Conservation (phyloP, 1,140 invertebrate species). For the Bombus picipes region DNA sequence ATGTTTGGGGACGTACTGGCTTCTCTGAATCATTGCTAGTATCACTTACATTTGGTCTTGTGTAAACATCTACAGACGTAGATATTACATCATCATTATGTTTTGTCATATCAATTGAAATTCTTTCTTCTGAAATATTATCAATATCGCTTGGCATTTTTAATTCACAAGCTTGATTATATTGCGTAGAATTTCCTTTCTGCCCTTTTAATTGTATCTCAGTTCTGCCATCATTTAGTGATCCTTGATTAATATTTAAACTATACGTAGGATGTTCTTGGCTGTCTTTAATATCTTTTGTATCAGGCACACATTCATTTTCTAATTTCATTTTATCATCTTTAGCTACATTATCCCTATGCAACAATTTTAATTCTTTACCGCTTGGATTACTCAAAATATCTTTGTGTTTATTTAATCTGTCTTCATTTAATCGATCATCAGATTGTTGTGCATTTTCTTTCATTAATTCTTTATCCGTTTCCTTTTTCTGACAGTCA, state of each 20-base stretch:
- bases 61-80: slow-evolving; percentile 39
- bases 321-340: background rate
- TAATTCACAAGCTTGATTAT: slow-evolving; percentile 31
- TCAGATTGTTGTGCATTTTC: slow-evolving; percentile 17
- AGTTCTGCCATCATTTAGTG: background rate
- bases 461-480: slow-evolving; percentile 24
- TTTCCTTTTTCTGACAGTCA: slow-evolving; percentile 69
- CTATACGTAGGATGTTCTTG: slow-evolving; percentile 28
- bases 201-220: slow-evolving; percentile 32
- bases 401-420: slow-evolving; percentile 3
- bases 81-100: slow-evolving; percentile 27
- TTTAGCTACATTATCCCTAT: background rate
- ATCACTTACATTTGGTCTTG: slow-evolving; percentile 54
- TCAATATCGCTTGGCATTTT: slow-evolving; percentile 7
- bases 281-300: slow-evolving; percentile 40
- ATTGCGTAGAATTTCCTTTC: background rate
- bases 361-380: slow-evolving; percentile 16
- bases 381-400: slow-evolving; percentile 6
- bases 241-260: slow-evolving; percentile 16
- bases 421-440: slow-evolving; percentile 17
- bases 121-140: slow-evolving; percentile 24
- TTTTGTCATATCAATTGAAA: background rate
- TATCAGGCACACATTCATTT: slow-evolving; percentile 48
- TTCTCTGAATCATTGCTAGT: slow-evolving; percentile 69
- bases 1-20: slow-evolving; percentile 76